Base-by-base conservation (phyloP, 1,140 invertebrate species). In the Macrosteles quadrilineatus region DNA sequence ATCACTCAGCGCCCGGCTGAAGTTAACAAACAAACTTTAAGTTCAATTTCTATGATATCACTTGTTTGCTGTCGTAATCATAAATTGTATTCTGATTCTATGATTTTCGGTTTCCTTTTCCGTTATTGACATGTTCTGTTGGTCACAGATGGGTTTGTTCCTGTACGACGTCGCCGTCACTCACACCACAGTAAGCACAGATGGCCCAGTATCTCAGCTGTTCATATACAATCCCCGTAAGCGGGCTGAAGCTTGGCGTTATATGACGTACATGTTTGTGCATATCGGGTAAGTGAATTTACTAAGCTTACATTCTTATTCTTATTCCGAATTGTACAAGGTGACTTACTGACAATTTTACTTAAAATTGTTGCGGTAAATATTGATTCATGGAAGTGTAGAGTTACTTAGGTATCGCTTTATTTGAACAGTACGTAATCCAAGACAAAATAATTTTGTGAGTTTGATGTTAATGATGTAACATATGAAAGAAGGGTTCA, bases 201-300 rank as follows among this genome's bases (percentile, higher is more conserved):
- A 68, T 29, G 91, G 92, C n/a, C 91, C 92, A 19, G 86, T 89
- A 27, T 90, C 91, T 1, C 86, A 84, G 12, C 76, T 88, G 1
- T 90, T 98, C 67, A 95, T 98, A 72, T 99, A 97, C 81, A 91
- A 95, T 83, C 97, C 97, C 0, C 85, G 88, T 72, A 88, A 90
- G 75, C 86, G 97, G 71, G 88, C 90, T 65, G 90, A 99, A 83
- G 90, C 88, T 0, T 99, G 95, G 95, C 85, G 97, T 75, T 99
- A 91, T 79, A 59, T 98, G 9, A 93, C 93, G 1, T 99, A 99
- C 79, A 98, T 98, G 94, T 91, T 98, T 78, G 96, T 99, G 36
- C 97, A 98, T 81, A 90, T 96, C 69, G 95, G 95, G 91, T 91
- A 80, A 85, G 87, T 84, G 19, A 17, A 9, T 40, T 29, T 43